phyloP scores from a whole-genome alignment of 2,888 invertebrate species.

The Terebella lapidaria region DNA sequence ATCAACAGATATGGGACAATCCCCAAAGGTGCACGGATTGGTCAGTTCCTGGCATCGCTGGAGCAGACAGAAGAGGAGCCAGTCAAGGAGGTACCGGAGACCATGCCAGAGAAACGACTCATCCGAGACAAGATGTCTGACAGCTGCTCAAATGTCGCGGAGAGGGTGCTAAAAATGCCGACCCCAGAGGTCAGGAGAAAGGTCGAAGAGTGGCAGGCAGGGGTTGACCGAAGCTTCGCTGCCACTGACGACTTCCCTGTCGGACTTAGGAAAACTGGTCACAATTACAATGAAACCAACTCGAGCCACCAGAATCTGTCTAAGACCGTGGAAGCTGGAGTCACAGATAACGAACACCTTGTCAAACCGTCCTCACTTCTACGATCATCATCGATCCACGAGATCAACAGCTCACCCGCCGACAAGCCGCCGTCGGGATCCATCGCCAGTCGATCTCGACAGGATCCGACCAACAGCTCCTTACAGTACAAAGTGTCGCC shows the following conservation, averaged over 20 bases:
- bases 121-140: background rate
- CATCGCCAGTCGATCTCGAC: no score
- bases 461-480: background rate
- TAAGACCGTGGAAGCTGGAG: no score
- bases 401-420: conserved; percentile 25
- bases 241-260: background rate
- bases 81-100: conserved; percentile 16
- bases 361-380: conserved; percentile 44
- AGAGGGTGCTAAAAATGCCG: conserved; percentile 13
- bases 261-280: background rate
- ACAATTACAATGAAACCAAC: background rate
- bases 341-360: conserved; percentile 33
- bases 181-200: conserved; percentile 26
- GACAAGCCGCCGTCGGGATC: conserved; percentile 35
- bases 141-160: conserved; percentile 5
- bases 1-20: conserved; percentile 88
- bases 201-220: conserved; percentile 28
- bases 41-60: conserved; percentile 90
- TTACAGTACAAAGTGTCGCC: background rate
- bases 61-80: conserved; percentile 33
- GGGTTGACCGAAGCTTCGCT: conserved; percentile 8
- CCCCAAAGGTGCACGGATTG: conserved; percentile 93
- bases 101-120: background rate
- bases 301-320: background rate
- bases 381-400: conserved; percentile 43